Conservation (phyloP, 2,113 vertebrate species). For the Nyctereutes procyonoides region DNA sequence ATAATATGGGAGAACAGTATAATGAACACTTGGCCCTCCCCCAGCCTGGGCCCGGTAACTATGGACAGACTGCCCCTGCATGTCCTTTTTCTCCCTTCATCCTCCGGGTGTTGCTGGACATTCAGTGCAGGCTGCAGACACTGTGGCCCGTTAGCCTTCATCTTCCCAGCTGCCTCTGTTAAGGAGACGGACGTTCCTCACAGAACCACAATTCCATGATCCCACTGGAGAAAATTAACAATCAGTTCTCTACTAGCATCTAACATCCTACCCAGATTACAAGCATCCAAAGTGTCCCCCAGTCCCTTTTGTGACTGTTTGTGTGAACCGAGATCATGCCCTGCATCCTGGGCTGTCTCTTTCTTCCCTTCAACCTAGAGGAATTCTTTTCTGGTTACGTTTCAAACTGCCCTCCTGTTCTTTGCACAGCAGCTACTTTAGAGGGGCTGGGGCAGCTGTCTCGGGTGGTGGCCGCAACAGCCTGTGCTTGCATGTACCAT, state of each 20-base stretch:
- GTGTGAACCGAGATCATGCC: background rate
- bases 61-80: rapidly evolving
- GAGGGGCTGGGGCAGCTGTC: rapidly evolving
- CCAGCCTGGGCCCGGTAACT: rapidly evolving
- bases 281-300: rapidly evolving
- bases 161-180: too few relatives aligned
- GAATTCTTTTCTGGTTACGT: background rate
- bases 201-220: background rate
- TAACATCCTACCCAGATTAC: background rate
- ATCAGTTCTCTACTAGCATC: background rate
- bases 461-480: rapidly evolving
- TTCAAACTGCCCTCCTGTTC: background rate
- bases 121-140: too few relatives aligned
- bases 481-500: too few relatives aligned
- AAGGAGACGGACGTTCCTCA: too few relatives aligned
- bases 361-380: background rate
- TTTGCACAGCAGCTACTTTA: rapidly evolving
- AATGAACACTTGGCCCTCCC: rapidly evolving
- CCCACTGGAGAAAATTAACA: background rate
- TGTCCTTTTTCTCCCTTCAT: background rate
- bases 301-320: rapidly evolving
- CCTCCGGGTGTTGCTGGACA: background rate
- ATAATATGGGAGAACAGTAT: background rate
- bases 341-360: background rate
- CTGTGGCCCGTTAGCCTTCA: rapidly evolving